These are phyloP conservation scores for Cephus pygmeus DNA, from an alignment of 2,888 invertebrate species.

Conservation along the genomic window DNA sequence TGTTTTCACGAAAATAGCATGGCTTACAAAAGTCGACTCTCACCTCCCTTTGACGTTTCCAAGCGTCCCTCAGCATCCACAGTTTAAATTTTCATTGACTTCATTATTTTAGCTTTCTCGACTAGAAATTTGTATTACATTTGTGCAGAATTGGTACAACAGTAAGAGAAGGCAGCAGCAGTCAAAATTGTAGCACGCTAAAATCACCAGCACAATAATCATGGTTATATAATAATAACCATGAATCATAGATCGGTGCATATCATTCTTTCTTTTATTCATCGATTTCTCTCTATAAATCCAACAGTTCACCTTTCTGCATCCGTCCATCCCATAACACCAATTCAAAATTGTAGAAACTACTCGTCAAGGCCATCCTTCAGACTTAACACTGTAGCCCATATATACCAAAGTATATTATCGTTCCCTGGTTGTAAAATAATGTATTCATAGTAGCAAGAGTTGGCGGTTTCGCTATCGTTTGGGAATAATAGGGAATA, in stretches of 20 bases:
- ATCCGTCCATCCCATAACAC: not conserved
- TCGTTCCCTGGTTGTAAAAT: conserved; percentile 40
- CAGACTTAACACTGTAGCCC: conserved; percentile 34
- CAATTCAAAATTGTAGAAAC: conserved; percentile 23
- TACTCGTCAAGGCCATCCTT: conserved; percentile 43
- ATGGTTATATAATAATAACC: not conserved
- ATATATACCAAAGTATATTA: conserved; percentile 50
- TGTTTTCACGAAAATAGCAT: not conserved
- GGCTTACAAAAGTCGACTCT: not conserved
- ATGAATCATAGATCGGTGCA: not conserved
- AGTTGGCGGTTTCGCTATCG: conserved; percentile 34
- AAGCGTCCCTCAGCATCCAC: not conserved
- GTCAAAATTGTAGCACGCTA: not conserved
- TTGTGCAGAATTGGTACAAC: not conserved
- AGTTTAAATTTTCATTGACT: not conserved
- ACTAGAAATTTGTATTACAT: not conserved
- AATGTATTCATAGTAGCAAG: conserved; percentile 34
- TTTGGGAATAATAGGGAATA: conserved; percentile 36
- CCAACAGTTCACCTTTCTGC: not conserved
- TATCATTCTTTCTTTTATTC: not conserved
- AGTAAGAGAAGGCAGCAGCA: not conserved
- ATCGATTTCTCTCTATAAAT: not conserved
- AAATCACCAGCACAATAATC: not conserved
- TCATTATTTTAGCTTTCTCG: not conserved
- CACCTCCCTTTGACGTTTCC: not conserved